Evolutionary conservation across 2,888 invertebrate genomes (phyloP), one percentile per base, ranked within the genome.

Genomic region (Sminthurinus aureus): DNA sequence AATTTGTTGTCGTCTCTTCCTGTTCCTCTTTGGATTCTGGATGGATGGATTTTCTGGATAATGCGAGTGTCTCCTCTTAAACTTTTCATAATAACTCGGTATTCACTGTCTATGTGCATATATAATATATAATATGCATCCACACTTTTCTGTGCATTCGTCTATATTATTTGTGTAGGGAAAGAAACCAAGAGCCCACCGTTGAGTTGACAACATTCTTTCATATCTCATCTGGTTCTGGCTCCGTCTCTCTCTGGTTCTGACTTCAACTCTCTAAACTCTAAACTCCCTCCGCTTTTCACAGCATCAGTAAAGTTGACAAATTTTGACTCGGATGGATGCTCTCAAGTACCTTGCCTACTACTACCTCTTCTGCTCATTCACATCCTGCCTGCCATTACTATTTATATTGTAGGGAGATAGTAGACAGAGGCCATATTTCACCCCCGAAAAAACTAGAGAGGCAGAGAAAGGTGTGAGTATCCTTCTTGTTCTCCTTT

Each of bases 241-340:
- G 38, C 38, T 38, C 38, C 6, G 38, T 1, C 6, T 38, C 38
- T 38, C 6, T 38, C 38, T 38, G 38, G 38, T 38, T 38, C 6
- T 38, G 38, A 38, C 38, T 38, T 38, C 6, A 38, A 38, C 38
- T 38, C 38, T 38, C 1, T n/a, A n/a, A n/a, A n/a, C n/a, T n/a
- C n/a, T n/a, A 38, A 38, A 38, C 38, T 83, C 81, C 83, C 84
- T 81, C 79, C 75, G 84, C 85, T 85, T 84, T 83, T 78, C 51
- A 52, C 75, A 82, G 84, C 84, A 84, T 85, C 83, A 86, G 75
- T 84, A 82, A 84, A 85, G 85, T 86, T 87, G 87, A 87, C 87
- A 87, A 87, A 86, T 87, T 87, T 85, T 87, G 86, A 86, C 81
- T 83, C 84, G 79, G 82, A 82, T 82, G 82, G 74, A 82, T 79